Conservation (phyloP, 64 coral and sea anemone genomes). For the Stichodactyla helianthus region DNA sequence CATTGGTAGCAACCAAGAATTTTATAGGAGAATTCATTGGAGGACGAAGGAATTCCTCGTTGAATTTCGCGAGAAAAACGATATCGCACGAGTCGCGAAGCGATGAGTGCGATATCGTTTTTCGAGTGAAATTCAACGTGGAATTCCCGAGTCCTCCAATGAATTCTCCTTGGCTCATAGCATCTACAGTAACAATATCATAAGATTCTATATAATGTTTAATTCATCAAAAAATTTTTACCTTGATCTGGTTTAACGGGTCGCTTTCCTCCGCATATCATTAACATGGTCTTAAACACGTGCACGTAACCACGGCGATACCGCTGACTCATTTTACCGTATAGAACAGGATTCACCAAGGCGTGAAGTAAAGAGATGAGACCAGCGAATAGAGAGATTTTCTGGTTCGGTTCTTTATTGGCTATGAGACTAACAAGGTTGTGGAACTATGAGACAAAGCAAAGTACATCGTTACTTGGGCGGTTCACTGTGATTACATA, state of each 20-base stretch:
- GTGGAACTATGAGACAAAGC: constrained; percentile 45
- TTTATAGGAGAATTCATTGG: too few species aligned
- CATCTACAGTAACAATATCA: too few species aligned
- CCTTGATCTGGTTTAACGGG: constrained; percentile 25
- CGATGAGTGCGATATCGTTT: too few species aligned
- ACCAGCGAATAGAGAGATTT: constrained; percentile 53
- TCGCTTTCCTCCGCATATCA: constrained; percentile 45
- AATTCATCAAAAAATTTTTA: constrained; percentile 3
- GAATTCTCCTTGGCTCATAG: too few species aligned
- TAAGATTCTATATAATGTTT: background rate
- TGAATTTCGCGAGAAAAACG: too few species aligned
- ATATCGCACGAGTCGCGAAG: too few species aligned
- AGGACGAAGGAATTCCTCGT: too few species aligned
- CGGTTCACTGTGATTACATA: too few species aligned
- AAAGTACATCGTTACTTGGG: background rate
- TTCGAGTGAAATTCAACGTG: too few species aligned
- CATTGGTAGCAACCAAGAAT: too few species aligned
- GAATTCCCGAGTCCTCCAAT: too few species aligned
- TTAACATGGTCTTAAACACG: constrained; percentile 44
- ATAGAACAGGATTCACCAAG: constrained; percentile 75
- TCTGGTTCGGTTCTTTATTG: constrained; percentile 37
- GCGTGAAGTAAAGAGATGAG: constrained; percentile 79
- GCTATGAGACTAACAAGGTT: constrained; percentile 70
- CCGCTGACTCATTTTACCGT: constrained; percentile 78
- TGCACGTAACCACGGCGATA: constrained; percentile 64